These are phyloP conservation scores for Coilia nasus DNA, from an alignment of 2,797 vertebrate species.

Conservation along the genomic window DNA sequence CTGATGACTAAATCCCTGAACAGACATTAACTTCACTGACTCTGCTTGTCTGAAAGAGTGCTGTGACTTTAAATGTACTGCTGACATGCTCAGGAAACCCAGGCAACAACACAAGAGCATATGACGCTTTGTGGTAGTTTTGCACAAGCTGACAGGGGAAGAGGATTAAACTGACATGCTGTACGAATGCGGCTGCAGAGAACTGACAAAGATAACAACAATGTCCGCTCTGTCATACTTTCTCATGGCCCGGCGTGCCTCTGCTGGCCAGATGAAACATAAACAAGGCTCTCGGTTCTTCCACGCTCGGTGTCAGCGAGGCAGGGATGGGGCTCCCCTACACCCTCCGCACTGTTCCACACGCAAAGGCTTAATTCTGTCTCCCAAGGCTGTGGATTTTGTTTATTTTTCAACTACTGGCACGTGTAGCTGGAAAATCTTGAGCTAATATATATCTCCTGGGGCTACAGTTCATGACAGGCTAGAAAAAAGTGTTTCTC, in stretches of 20 bases:
- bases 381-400: constrained; percentile 29
- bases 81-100: background rate
- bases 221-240: constrained; percentile 38
- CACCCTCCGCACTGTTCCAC: constrained; percentile 21
- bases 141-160: background rate
- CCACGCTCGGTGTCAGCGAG: background rate
- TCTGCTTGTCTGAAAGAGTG: background rate
- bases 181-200: background rate
- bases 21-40: background rate
- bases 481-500: background rate
- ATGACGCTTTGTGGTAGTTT: background rate
- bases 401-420: constrained; percentile 47
- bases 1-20: background rate
- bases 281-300: constrained; percentile 28
- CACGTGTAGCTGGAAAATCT: constrained; percentile 45
- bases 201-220: background rate
- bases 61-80: background rate
- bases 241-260: constrained; percentile 44
- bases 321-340: constrained; percentile 24
- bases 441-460: constrained; percentile 22
- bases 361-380: constrained; percentile 26
- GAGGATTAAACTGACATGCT: background rate
- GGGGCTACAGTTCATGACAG: constrained; percentile 17
- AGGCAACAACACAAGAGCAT: background rate
- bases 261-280: constrained; percentile 40